Base-by-base conservation (phyloP, 2,888 invertebrate species). In the Slavum lentiscoides region DNA sequence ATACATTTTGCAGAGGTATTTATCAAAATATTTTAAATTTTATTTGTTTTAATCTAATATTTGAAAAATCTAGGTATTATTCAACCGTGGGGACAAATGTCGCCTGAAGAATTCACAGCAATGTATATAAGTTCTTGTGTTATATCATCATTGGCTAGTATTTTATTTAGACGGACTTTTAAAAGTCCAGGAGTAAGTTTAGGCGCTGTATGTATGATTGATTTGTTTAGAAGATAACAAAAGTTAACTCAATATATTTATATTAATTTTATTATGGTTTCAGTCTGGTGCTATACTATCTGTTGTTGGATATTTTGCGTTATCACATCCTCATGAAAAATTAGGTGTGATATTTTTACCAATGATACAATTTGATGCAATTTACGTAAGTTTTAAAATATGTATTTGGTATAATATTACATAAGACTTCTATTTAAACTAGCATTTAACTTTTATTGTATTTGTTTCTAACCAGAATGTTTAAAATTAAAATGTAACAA, bases 211-310 rank as follows among this genome's bases (percentile, higher is more conserved):
- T 91, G 92, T 70, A 30, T 30, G 30, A 30, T 30, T 30, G 4
- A 64, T 73, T 8, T 17, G 15, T 30, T 4, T 61, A 11, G 49
- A 37, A 21, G 43, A 61, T 49, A 37, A 17, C 58, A 58, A n/a
- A 17, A 58, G 2, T 19, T n/a, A 58, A n/a, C 3, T 8, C n/a
- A 17, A 58, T 5, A 53, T 69, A 9, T 7, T 11, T 55, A 11
- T 67, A 43, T 43, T 68, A 49, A 59, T 81, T 30, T 30, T 30
- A 30, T 61, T 19, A 37, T 74, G 77, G 83, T 89, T 90, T 84
- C 87, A 97, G 96, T 97, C 97, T 55, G 98, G 98, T 82, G 97
- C 98, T 73, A 94, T 98, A 84, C 93, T 97, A 93, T 92, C 93
- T 39, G 89, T 98, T 72, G 87, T 98, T 82, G 93, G 94, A 39